Percentiles rank a stretch among this genome's conserved stretches.
These are phyloP conservation scores for Arge pagana DNA, from an alignment of 2,888 invertebrate species.

Conservation along the genomic window DNA sequence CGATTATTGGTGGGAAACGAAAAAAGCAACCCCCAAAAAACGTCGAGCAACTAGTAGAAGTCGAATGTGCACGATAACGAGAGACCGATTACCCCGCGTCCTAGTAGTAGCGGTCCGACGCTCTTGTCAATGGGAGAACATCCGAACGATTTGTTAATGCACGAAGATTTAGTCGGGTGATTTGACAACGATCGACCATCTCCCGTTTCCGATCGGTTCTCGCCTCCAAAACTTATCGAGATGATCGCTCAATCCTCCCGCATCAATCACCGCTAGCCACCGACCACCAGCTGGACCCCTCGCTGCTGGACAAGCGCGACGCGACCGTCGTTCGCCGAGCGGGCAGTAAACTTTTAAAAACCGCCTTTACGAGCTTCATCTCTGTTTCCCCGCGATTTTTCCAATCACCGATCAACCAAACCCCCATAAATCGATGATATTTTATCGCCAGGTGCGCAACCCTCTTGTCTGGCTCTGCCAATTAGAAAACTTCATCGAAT, in stretches of 20 bases:
- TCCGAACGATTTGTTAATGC: conserved; percentile 13
- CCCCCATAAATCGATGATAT: neutral
- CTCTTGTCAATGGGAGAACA: too few species aligned
- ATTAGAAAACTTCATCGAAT: conserved; percentile 1
- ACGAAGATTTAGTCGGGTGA: conserved; percentile 4
- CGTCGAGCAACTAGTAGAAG: conserved; percentile 30
- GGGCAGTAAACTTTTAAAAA: conserved; percentile 47
- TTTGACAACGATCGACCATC: too few species aligned
- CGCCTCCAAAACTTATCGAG: conserved; percentile 37
- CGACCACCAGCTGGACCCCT: conserved; percentile 36
- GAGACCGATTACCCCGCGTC: too few species aligned
- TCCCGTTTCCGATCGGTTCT: too few species aligned
- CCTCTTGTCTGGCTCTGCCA: neutral
- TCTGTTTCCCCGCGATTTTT: neutral
- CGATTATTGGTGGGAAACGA: conserved; percentile 7
- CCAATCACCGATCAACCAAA: neutral
- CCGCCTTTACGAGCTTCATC: conserved; percentile 50
- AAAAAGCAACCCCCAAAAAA: conserved; percentile 23
- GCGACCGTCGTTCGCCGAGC: conserved; percentile 24
- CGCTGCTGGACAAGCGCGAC: conserved; percentile 24
- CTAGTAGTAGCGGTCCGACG: too few species aligned
- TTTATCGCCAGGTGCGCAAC: neutral
- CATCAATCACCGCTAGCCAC: conserved; percentile 47
- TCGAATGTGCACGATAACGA: conserved; percentile 43
- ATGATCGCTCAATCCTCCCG: conserved; percentile 51